Base-by-base conservation (phyloP, 2,113 vertebrate genomes). In the Pimephales promelas region DNA sequence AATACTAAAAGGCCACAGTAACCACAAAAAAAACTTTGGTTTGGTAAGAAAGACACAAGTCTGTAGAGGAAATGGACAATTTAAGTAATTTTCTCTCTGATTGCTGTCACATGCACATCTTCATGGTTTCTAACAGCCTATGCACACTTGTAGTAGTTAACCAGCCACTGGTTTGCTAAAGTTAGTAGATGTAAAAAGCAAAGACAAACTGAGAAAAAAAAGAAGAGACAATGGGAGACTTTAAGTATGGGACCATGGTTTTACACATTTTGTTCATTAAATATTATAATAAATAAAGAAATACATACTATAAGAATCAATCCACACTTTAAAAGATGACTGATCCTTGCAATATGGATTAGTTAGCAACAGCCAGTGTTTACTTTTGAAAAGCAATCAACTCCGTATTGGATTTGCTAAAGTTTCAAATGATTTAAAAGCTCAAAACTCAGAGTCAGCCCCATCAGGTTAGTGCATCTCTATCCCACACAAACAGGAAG, bases 401-500 rank as follows among this genome's bases (percentile, higher is more conserved):
- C 52, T 54, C 62, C 56, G 10, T 47, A 64, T 4, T 45, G 34
- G 7, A 61, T 45, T 45, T 49, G 20, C 52, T 36, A 24, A 24
- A 22, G 20, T 54, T 52, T 24, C 45, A 81, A 70, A 81, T 24
- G 4, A 40, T 79, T 26, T 31, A 34, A 61, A 78, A 45, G 13
- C 75, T 49, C 43, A 49, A 47, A 66, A 49, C 43, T 34, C 59
- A 64, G 18, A 81, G 64, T 81, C 62, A 54, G 28, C 47, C 49
- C 28, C 64, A 56, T 71, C 64, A 70, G n/a, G 31, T 40, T 11
- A 56, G 22, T 4, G 26, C 31, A 59, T 81, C 62, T 81, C 79
- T 24, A 70, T 70, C 31, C 28, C 31, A 70, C 64, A 70, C 49
- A 70, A 70, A 81, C 64, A 81, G 79, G 79, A 81, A 81, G 45